phyloP scores from a whole-genome alignment of 1,140 invertebrate genomes.

The Leptinotarsa defecta region DNA sequence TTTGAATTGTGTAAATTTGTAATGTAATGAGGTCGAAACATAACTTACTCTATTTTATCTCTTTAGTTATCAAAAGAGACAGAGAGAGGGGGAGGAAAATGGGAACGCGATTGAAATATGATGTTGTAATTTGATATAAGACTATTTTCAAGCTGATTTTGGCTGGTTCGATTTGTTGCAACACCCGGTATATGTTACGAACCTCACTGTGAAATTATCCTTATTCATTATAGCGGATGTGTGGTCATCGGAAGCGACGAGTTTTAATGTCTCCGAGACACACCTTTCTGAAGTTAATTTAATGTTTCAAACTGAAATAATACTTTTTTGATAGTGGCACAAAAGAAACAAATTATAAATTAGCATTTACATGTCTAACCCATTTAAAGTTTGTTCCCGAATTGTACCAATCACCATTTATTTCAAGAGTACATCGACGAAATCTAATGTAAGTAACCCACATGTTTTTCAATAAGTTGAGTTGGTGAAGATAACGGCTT shows the following conservation, averaged over 20 bases:
- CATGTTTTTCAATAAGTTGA: background rate
- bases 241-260: constrained; percentile 41
- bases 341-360: constrained; percentile 5
- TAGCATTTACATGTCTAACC: constrained; percentile 13
- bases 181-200: background rate
- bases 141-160: too few species aligned
- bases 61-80: too few species aligned
- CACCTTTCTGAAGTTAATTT: constrained; percentile 43
- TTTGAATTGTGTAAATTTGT: too few species aligned
- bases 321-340: background rate
- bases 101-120: too few species aligned
- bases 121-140: too few species aligned
- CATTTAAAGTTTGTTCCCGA: background rate
- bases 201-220: background rate
- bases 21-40: too few species aligned
- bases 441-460: background rate
- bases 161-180: background rate
- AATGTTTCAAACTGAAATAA: constrained; percentile 29
- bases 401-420: constrained; percentile 8
- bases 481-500: too few species aligned
- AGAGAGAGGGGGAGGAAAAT: too few species aligned
- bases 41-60: too few species aligned
- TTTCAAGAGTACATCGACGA: background rate
- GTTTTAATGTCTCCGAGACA: constrained; percentile 37
- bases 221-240: constrained; percentile 2